A percentile compares a stretch with the other conserved stretches of the same genome.
phyloP scores from a whole-genome alignment of 2,797 vertebrate species.

The Ambastaia sidthimunki region DNA sequence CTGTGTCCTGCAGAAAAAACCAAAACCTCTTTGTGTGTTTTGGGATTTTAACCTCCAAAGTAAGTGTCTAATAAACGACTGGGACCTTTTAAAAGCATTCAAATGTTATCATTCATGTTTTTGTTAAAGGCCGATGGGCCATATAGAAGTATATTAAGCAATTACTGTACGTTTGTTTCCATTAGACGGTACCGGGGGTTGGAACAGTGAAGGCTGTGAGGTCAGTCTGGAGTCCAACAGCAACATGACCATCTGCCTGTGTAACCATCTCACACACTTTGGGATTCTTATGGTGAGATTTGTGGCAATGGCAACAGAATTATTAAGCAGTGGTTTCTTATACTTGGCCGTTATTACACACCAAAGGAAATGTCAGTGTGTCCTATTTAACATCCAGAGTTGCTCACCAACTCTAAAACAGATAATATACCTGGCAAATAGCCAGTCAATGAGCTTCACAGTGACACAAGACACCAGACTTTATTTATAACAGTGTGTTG shows the following conservation, averaged over 20 bases:
- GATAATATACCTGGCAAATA: neutral
- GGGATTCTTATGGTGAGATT: slow-evolving; percentile 91
- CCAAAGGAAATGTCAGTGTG: neutral
- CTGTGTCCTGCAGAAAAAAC: slow-evolving; percentile 68
- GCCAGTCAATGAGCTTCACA: no score
- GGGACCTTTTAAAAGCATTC: slow-evolving; percentile 3
- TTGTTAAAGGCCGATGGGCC: neutral
- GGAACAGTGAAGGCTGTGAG: slow-evolving; percentile 84
- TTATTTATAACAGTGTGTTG: neutral
- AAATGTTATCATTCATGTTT: neutral
- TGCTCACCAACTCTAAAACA: slow-evolving; percentile 8
- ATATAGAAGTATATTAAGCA: slow-evolving; percentile 11
- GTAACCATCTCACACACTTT: slow-evolving; percentile 95
- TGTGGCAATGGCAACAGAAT: slow-evolving; percentile 19
- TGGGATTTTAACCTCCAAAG: slow-evolving; percentile 90
- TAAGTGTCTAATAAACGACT: slow-evolving; percentile 73
- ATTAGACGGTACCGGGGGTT: slow-evolving; percentile 86
- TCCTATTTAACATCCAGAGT: slow-evolving; percentile 6
- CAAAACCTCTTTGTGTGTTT: slow-evolving; percentile 85
- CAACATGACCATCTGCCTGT: slow-evolving; percentile 87
- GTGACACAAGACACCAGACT: neutral
- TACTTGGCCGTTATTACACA: slow-evolving; percentile 1
- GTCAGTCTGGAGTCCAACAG: slow-evolving; percentile 73
- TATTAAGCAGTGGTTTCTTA: slow-evolving; percentile 11
- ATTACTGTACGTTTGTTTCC: slow-evolving; percentile 53